These are phyloP conservation scores for Laticauda laticaudata DNA, from an alignment of 2,113 vertebrate species.

Conservation along the genomic window DNA sequence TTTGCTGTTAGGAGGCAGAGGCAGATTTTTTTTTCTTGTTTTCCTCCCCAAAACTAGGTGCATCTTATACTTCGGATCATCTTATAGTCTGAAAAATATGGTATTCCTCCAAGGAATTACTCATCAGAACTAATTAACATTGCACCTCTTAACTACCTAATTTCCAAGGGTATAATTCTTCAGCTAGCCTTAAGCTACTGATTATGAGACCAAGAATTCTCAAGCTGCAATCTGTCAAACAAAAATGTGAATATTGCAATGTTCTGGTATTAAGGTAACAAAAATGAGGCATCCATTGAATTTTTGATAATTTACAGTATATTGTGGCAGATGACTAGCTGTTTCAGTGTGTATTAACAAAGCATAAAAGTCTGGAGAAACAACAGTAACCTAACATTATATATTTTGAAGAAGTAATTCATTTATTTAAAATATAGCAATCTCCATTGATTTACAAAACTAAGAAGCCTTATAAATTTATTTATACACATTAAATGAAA, in stretches of 20 bases:
- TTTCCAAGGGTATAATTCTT: neutral
- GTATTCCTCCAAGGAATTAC: neutral
- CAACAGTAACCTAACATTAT: neutral
- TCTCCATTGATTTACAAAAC: no score
- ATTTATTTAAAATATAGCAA: neutral
- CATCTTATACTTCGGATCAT: no score
- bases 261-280: neutral
- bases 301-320: neutral
- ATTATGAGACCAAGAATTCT: neutral
- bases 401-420: neutral
- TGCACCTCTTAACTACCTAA: neutral
- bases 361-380: neutral
- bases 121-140: neutral
- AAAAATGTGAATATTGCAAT: neutral
- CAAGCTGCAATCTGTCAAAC: neutral
- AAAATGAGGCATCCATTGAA: neutral
- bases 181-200: no score
- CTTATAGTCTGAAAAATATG: no score
- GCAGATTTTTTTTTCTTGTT: no score
- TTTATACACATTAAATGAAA: neutral
- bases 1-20: no score
- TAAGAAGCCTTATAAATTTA: fast-evolving
- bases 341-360: neutral
- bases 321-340: neutral
- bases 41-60: no score